Evolutionary conservation across 2,888 invertebrate genomes (phyloP), one percentile per base, ranked within the genome.

Genomic region (Vanessa cardui): DNA sequence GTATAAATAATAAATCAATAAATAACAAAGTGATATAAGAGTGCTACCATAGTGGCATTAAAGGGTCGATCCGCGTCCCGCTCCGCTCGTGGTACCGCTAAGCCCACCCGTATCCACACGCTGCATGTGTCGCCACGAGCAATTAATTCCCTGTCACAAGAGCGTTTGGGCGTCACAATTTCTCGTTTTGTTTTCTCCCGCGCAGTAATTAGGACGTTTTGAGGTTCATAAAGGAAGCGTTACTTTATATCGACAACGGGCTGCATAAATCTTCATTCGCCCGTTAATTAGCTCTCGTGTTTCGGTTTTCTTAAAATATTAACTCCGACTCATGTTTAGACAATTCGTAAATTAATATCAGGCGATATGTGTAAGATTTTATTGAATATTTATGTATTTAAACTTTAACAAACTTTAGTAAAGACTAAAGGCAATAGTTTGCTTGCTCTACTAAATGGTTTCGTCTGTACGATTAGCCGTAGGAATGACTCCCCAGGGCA

Each of bases 141-240:
- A 90, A 92, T 92, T 92, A 92, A 91, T 92, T 88, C 90, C 83
- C 91, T 92, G 92, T 92, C 92, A 92, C 90, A 92, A 85, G 85
- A 92, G 90, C 91, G 91, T 92, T 92, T 90, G 91, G 90, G 91
- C 90, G 90, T 92, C 90, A 82, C 76, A 80, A 83, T 82, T 88
- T 78, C 83, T 92, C 86, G 85, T 90, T 90, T 91, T 90, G 89
- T 86, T 84, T 64, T 83, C 83, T 80, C 85, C 88, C 87, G 90
- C 88, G 87, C 88, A 87, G 92, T 92, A 92, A 92, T 92, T 92
- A 92, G 92, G 92, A 92, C 90, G 90, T 92, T 92, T 90, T 91
- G 90, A 92, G 89, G 88, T 88, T 92, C 89, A 89, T 92, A 90
- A 92, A 90, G 92, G 90, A 90, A 92, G 81, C 87, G 89, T 89